Evolutionary conservation across 2,797 vertebrate species (phyloP), one percentile per base, ranked within the genome.

Genomic region (Pipistrellus pygmaeus): DNA sequence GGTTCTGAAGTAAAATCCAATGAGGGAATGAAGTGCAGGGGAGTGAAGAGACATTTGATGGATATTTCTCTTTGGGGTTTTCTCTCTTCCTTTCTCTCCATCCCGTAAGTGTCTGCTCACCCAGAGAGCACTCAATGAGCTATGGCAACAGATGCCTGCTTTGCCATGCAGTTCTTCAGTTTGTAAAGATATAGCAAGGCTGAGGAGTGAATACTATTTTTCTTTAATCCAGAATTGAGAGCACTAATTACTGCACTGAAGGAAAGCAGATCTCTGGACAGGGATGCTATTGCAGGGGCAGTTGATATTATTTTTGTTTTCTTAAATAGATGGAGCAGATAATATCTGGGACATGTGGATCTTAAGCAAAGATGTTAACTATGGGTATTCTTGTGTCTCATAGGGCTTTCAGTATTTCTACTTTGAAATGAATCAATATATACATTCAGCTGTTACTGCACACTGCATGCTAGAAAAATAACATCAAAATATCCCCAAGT

Each of bases 241-340:
- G 82, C 81, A 78, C 41, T 95, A 88, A 55, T 93, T 95, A 97
- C 90, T 97, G 75, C 88, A 80, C 85, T 96, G 93, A 96, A 95
- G 94, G 96, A 77, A 97, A 91, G 64, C 41, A 73, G 51, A 23
- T 48, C 80, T 89, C 30, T n/a, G 15, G 75, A 71, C 20, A 90
- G 83, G 72, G 88, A 66, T 82, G 89, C 25, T 38, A 41, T 75
- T 41, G 87, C 68, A 68, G 68, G 55, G 93, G 35, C 17, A 32
- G 51, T 85, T 18, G 95, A 96, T 81, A 71, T 82, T 95, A 89
- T 93, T 97, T 98, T 97, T 96, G 97, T 98, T 98, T 98, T 73
- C 91, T 86, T 93, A 95, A 97, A 88, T 95, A 98, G 93, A 88
- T 97, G 97, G 96, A 95, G 64, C 51, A 97, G 97, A 97, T 97